Conservation (phyloP, 2,113 vertebrate species). For the Pelecanus crispus region DNA sequence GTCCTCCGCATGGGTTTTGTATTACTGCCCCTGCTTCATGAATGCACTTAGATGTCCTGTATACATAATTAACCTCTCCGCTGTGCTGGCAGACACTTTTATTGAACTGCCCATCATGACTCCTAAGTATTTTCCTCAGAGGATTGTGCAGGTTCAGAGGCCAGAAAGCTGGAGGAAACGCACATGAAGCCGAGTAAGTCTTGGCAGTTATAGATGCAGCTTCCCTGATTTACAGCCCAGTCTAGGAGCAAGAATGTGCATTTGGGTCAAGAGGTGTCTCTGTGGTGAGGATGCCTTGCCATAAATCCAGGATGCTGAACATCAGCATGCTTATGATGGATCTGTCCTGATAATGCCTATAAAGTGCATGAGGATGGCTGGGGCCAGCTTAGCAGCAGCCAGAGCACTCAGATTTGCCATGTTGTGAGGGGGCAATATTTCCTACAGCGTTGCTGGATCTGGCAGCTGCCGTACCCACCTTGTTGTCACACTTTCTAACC, state of each 20-base stretch:
- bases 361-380: not conserved
- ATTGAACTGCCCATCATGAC: slow-evolving; percentile 43
- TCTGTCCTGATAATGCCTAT: not conserved
- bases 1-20: accelerated
- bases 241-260: slow-evolving; percentile 48
- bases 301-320: slow-evolving; percentile 19
- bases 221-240: slow-evolving; percentile 22
- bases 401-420: not conserved
- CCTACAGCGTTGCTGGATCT: not conserved
- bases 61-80: not conserved
- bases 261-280: slow-evolving; percentile 50
- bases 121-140: slow-evolving; percentile 39
- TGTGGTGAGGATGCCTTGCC: slow-evolving; percentile 11
- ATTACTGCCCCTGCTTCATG: not conserved
- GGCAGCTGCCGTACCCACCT: not conserved
- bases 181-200: slow-evolving; percentile 36
- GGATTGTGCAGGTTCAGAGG: slow-evolving; percentile 61
- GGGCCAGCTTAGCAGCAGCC: not conserved
- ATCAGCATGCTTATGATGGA: not conserved
- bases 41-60: slow-evolving; percentile 14
- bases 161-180: slow-evolving; percentile 39
- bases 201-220: slow-evolving; percentile 48
- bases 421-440: not conserved
- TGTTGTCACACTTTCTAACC: not conserved
- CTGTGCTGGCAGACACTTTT: slow-evolving; percentile 31